Base-by-base conservation (phyloP, 2,113 vertebrate species). In the Rhodinocichla rosea region DNA sequence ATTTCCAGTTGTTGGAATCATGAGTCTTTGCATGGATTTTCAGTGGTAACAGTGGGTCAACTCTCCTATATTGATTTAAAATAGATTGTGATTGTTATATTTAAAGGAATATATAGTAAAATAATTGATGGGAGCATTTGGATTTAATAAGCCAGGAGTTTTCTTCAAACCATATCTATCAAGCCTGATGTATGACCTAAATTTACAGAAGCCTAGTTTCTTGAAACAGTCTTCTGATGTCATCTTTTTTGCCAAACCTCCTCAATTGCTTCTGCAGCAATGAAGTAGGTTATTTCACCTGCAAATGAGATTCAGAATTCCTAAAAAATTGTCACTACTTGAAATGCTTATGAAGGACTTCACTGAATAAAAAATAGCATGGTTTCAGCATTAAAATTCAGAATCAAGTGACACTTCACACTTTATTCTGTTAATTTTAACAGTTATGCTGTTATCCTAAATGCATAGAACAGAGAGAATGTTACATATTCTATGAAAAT, bases 391-490 rank as follows among this genome's bases (percentile, higher is more conserved):
- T 94, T 96, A 70, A 90, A 97, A 98, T 97, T 93, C 95, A 90
- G 95, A 96, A 96, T 85, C 77, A 94, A 95, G 91, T 97, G 74
- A 67, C 90, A 95, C 69, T 97, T 97, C 94, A 97, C 92, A 96
- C 94, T 97, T 95, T 96, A 96, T 96, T 96, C 90, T 97, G 95
- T 93, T 97, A 97, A 94, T 74, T 97, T 97, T 98, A 94, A 94
- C 89, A 93, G 81, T 79, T 89, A 56, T 10, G 32, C 74, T 86
- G 94, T 86, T 97, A 88, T 89, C 52, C 90, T 83, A 95, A 94
- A 94, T 67, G 53, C 33, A 56, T 55, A 82, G 70, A 94, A 57
- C 62, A 94, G 77, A 83, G 49, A 90, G 44, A 90, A 90, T 95
- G 95, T 96, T 94, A 50, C 53, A 86, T 75, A 55, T 65, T 87